phyloP scores from a whole-genome alignment of 2,888 invertebrate genomes.

The Synergus gifuensis region DNA sequence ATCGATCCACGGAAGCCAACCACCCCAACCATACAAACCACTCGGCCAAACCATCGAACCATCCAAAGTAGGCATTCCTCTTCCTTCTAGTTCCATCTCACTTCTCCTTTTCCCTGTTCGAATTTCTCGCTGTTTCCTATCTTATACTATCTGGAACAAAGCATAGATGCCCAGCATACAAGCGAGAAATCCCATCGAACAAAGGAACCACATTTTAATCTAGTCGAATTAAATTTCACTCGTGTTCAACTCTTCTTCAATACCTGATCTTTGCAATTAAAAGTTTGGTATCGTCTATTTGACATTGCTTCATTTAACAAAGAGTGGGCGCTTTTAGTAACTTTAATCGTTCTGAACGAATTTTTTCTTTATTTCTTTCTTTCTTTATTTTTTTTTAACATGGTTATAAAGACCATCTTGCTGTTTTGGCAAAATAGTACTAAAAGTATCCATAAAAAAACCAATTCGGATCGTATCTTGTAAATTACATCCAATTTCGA shows the following conservation, averaged over 20 bases:
- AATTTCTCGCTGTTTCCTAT: constrained; percentile 37
- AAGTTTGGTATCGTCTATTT: neutral
- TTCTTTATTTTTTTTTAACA: no score
- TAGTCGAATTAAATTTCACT: constrained; percentile 57
- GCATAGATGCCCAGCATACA: constrained; percentile 44
- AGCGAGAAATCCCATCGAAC: constrained; percentile 49
- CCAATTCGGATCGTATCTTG: no score
- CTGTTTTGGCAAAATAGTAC: no score
- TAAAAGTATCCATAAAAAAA: no score
- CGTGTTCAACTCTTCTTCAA: constrained; percentile 33
- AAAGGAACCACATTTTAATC: constrained; percentile 55
- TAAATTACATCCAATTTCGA: no score
- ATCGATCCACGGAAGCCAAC: constrained; percentile 59
- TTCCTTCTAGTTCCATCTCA: constrained; percentile 34
- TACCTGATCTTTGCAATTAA: constrained; percentile 13
- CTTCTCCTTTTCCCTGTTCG: constrained; percentile 44
- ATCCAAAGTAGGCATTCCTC: constrained; percentile 54
- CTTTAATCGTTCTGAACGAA: no score
- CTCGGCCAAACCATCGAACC: constrained; percentile 45
- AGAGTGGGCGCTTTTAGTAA: no score
- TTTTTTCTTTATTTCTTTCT: no score
- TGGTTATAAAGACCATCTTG: no score
- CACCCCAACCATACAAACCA: constrained; percentile 46
- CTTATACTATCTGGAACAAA: constrained; percentile 16
- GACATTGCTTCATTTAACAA: neutral